A percentile compares a stretch with the other conserved stretches of the same genome.
These are phyloP conservation scores for Teinopalpus imperialis DNA, from an alignment of 2,888 invertebrate genomes.

Conservation along the genomic window DNA sequence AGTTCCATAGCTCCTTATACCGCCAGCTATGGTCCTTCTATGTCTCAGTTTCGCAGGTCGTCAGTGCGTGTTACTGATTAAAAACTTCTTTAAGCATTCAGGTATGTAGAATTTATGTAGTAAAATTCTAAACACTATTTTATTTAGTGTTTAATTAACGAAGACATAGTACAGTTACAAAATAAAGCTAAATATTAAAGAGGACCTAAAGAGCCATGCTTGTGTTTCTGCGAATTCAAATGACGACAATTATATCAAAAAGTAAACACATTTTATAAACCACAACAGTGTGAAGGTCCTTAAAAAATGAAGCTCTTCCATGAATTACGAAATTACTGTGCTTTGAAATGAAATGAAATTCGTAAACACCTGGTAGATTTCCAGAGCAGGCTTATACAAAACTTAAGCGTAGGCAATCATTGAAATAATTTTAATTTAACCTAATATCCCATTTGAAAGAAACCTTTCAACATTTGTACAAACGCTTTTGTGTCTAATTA, in stretches of 20 bases:
- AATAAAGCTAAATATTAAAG: too few species aligned
- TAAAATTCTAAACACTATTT: too few species aligned
- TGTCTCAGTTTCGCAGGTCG: too few species aligned
- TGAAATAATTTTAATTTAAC: slow-evolving; percentile 37
- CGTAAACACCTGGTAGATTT: slow-evolving; percentile 29
- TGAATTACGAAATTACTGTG: slow-evolving; percentile 24
- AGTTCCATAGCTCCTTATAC: too few species aligned
- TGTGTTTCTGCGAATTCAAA: slow-evolving; percentile 8
- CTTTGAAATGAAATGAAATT: slow-evolving; percentile 31
- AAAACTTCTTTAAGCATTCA: too few species aligned
- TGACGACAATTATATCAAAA: slow-evolving; percentile 13
- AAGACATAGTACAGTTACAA: too few species aligned
- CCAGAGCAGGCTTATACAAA: slow-evolving; percentile 25
- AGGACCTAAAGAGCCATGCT: too few species aligned
- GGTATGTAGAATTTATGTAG: too few species aligned
- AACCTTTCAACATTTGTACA: slow-evolving; percentile 14
- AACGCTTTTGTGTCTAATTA: slow-evolving; percentile 22
- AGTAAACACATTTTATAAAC: slow-evolving; percentile 18
- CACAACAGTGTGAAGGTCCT: slow-evolving; percentile 21
- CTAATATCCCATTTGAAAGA: slow-evolving; percentile 22
- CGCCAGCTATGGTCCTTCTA: too few species aligned
- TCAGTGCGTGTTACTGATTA: too few species aligned
- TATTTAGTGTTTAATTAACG: too few species aligned
- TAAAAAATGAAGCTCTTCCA: slow-evolving; percentile 23
- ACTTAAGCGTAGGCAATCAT: slow-evolving; percentile 29